Base-by-base conservation (phyloP, 2,797 vertebrate species). In the Platyrinchus mystaceus region DNA sequence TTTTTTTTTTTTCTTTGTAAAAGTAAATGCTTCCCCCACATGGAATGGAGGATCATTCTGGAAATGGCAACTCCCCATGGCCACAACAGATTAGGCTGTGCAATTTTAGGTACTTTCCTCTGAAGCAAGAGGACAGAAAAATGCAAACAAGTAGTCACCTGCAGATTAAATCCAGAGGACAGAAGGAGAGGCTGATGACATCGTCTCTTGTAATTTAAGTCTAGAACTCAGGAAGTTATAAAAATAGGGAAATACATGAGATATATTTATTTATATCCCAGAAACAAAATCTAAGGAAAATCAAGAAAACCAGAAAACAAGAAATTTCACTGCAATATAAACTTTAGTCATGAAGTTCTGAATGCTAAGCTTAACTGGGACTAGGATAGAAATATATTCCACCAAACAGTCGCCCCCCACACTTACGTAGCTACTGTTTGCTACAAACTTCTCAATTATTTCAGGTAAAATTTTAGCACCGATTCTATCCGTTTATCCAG, bases 391-490 rank as follows among this genome's bases (percentile, higher is more conserved):
- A 82, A 69, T 20, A 37, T 6, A 73, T 27, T 73, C 50, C 49
- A 64, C 22, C 16, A 36, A 47, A 32, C 53, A 71, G 24, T 10
- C 1, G 4, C 7, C 13, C 30, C 27, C 20, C 21, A n/a, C 47
- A 50, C 15, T 16, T 44, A 41, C 0, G 0, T 5, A 84, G 21
- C 7, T 60, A 37, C 55, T 0, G 0, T 62, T 55, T 95, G 28
- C 44, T 79, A 88, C 13, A 23, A 64, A 76, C 5, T 59, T 84
- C 56, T 89, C 50, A 44, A 71, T 74, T 77, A 80, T 59, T 62
- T 63, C 52, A 81, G 32, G n/a, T 68, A 82, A 93, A 77, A 52
- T 71, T 63, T 84, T 85, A 92, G 37, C 47, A 92, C 34, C 44
- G 60, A 44, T 59, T 71, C 18, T 43, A 50, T 19, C 32, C 77